Base-by-base conservation (phyloP, 2,888 invertebrate genomes). In the Pasiphila rectangulata region DNA sequence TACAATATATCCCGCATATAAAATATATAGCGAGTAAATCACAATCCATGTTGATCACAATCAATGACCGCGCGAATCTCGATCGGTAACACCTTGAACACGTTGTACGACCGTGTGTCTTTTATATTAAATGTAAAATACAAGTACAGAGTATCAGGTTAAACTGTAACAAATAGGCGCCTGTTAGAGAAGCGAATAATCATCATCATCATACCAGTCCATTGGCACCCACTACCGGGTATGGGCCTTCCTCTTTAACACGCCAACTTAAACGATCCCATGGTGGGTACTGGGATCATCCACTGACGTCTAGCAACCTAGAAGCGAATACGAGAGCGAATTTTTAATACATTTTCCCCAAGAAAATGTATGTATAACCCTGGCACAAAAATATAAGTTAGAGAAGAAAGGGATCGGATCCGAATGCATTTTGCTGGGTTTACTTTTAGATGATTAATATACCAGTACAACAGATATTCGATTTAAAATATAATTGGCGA, bases 21-120 rank as follows among this genome's bases (percentile, higher is more conserved):
- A 69, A 61, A 68, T 69, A 69, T 66, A 66, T 62, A 61, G 60
- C 66, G 65, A 78, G 80, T 83, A 85, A 83, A 86, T 85, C 85
- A 84, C 80, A 70, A 56, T 70, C 73, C 61, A 58, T 34, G 51
- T 63, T 62, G 66, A 58, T 60, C 63, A 76, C 76, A 83, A 83
- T 84, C 82, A 80, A 79, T 70, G 76, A 69, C 67, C 62, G 61
- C 67, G 71, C 66, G 72, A 69, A 68, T 70, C 49, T 50, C 42
- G 43, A 43, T 35, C 37, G 47, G 36, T 13, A 50, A 50, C 58
- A 59, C 59, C 59, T 56, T 59, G 54, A 44, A 41, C 32, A 20
- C 29, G 32, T 34, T 49, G 30, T 44, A 44, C 13, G 27, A 32
- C 29, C 12, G 2, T 25, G 7, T 0, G 12, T 27, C 1, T 3